Base-by-base conservation (phyloP, 2,113 vertebrate genomes). In the Daphoenositta chrysoptera region DNA sequence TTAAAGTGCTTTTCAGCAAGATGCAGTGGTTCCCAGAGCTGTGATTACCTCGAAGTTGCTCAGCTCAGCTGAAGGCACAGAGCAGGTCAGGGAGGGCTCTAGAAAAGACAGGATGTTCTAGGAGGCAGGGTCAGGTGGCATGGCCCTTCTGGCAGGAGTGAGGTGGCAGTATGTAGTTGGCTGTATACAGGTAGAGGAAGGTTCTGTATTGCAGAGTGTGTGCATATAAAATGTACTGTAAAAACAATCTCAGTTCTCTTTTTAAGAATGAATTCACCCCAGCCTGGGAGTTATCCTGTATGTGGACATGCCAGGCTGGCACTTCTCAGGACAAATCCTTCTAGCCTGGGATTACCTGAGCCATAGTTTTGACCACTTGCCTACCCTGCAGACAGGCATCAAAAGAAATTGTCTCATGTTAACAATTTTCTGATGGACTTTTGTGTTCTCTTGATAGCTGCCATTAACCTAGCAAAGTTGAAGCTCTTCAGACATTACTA, bases 401-500 rank as follows among this genome's bases (percentile, higher is more conserved):
- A 37, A 20, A 84, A 64, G 26, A 51, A 89, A 68, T 44, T 35
- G n/a, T n/a, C 6, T 47, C 5, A 11, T 54, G 35, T 58, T 53
- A 68, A 50, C 21, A 15, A 21, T 18, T 50, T 89, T 83, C 54
- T 96, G 80, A 97, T 26, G 40, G 31, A 53, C 33, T 93, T 75
- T 58, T 96, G 14, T 95, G 50, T 95, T 95, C 90, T 96, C 78
- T 96, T 94, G 20, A 61, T 84, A 99, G 98, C 98, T 92, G 99
- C 98, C 26, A 98, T 99, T 90, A 99, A 98, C 96, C 96, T 99
- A 93, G 98, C 98, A 72, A 99, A 99, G 85, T 97, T 99, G 98
- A 99, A 99, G 95, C 98, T 99, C 50, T 99, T 99, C 97, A 98
- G 98, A 93, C 99, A 99, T 95, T 99, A 99, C 94, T 99, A 99